Evolutionary conservation across 92 coral and sea anemone species (phyloP).

Genomic region (Phenganax marumi): DNA sequence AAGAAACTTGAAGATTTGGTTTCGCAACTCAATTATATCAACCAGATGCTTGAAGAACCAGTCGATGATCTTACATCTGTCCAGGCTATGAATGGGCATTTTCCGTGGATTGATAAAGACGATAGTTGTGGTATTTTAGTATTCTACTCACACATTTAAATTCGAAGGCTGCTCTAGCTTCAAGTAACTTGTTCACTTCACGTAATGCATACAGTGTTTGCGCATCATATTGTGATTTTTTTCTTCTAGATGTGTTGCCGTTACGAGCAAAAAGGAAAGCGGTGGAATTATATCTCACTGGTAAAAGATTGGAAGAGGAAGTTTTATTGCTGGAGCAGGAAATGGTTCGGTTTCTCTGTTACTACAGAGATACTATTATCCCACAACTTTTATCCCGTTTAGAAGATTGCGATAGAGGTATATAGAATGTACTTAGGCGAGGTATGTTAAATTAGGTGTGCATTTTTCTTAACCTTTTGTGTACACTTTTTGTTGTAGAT

Average conservation of each 20-base stretch:
- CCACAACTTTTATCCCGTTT: neutral
- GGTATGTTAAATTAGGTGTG: neutral
- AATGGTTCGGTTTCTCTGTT: conserved; percentile 26
- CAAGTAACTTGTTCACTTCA: too few species aligned
- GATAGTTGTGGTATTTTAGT: too few species aligned
- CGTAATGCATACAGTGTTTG: too few species aligned
- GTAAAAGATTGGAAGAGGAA: conserved; percentile 16
- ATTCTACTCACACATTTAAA: too few species aligned
- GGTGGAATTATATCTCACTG: neutral
- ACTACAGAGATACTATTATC: conserved; percentile 1
- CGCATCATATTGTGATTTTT: too few species aligned
- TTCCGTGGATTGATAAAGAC: neutral
- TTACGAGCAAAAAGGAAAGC: conserved; percentile 15
- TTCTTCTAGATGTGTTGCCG: neutral
- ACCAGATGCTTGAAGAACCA: conserved; percentile 5
- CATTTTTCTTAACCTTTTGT: neutral
- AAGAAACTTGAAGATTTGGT: conserved; percentile 21
- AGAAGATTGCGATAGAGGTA: neutral
- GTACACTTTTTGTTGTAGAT: conserved; percentile 9
- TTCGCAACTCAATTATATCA: neutral
- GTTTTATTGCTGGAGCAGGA: conserved; percentile 4
- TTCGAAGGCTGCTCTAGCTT: too few species aligned
- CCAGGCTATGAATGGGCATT: neutral
- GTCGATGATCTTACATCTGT: conserved; percentile 1
- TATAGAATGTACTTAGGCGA: neutral